Conservation (phyloP, 2,888 invertebrate genomes). For the Tachina fera region DNA sequence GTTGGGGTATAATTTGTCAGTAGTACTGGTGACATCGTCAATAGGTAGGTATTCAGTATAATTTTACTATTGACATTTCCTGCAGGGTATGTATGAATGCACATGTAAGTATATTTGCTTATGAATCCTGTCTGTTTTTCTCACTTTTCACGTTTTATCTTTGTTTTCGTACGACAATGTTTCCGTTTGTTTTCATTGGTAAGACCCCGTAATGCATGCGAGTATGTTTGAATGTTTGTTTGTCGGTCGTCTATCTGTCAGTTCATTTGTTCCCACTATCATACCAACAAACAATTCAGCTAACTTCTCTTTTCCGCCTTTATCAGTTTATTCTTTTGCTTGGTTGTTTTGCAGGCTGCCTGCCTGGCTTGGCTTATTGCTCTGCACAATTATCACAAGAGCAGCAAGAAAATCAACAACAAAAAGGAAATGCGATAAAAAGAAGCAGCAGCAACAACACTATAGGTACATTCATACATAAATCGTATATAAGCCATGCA, state of each 20-base stretch:
- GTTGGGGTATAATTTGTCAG: too few species aligned
- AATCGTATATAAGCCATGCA: slow-evolving; percentile 22
- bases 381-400: slow-evolving; percentile 59
- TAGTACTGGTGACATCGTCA: too few species aligned
- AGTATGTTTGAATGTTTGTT: slow-evolving; percentile 20
- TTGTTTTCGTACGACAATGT: slow-evolving; percentile 35
- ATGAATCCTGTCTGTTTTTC: slow-evolving; percentile 53
- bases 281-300: slow-evolving; percentile 8
- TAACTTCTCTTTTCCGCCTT: slow-evolving; percentile 53
- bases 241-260: slow-evolving; percentile 31
- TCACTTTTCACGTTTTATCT: slow-evolving; percentile 39
- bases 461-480: background rate
- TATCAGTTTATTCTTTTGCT: slow-evolving; percentile 41
- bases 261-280: slow-evolving; percentile 44
- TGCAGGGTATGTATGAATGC: too few species aligned
- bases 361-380: slow-evolving; percentile 38
- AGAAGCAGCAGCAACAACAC: slow-evolving; percentile 24
- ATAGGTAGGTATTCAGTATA: too few species aligned
- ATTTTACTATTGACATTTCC: too few species aligned
- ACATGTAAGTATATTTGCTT: background rate
- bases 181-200: slow-evolving; percentile 61
- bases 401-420: slow-evolving; percentile 51
- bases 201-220: background rate
- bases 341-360: slow-evolving; percentile 30
- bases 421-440: slow-evolving; percentile 58